Evolutionary conservation across 2,113 vertebrate species (phyloP).

Genomic region (Gymnocephalus cernua): DNA sequence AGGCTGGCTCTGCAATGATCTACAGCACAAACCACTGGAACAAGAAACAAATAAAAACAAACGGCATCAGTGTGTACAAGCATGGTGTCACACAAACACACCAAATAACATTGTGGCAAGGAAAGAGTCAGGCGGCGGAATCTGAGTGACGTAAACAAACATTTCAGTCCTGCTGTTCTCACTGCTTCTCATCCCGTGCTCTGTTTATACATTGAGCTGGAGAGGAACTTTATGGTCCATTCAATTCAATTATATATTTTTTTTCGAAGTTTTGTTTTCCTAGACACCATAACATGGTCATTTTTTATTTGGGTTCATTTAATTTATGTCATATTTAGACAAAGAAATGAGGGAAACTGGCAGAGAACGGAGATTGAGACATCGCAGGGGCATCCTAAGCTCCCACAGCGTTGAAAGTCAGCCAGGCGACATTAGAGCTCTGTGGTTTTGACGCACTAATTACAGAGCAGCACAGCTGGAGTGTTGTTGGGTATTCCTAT

Average conservation of each 20-base stretch:
- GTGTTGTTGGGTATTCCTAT: constrained; percentile 40
- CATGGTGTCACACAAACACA: constrained; percentile 45
- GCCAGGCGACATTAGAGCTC: constrained; percentile 39
- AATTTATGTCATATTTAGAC: background rate
- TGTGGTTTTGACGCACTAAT: constrained; percentile 43
- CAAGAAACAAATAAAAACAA: constrained; percentile 54
- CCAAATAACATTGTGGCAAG: background rate
- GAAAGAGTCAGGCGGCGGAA: constrained; percentile 17
- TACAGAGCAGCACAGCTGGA: constrained; percentile 62
- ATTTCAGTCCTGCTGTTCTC: constrained; percentile 42
- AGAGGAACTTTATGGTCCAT: constrained; percentile 50
- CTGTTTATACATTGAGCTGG: constrained; percentile 33
- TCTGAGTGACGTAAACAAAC: constrained; percentile 47
- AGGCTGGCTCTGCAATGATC: constrained; percentile 17
- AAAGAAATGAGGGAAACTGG: constrained; percentile 22
- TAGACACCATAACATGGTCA: constrained; percentile 9
- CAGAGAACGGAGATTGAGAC: constrained; percentile 29
- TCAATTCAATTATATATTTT: constrained; percentile 54
- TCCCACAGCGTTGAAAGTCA: constrained; percentile 43
- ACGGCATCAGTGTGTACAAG: constrained; percentile 31
- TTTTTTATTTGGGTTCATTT: constrained; percentile 19
- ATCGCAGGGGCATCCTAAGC: constrained; percentile 35
- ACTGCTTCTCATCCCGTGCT: background rate
- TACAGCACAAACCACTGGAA: constrained; percentile 27
- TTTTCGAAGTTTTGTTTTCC: constrained; percentile 27